These are phyloP conservation scores for Montifringilla adamsi DNA, from an alignment of 2,113 vertebrate genomes.

Conservation along the genomic window DNA sequence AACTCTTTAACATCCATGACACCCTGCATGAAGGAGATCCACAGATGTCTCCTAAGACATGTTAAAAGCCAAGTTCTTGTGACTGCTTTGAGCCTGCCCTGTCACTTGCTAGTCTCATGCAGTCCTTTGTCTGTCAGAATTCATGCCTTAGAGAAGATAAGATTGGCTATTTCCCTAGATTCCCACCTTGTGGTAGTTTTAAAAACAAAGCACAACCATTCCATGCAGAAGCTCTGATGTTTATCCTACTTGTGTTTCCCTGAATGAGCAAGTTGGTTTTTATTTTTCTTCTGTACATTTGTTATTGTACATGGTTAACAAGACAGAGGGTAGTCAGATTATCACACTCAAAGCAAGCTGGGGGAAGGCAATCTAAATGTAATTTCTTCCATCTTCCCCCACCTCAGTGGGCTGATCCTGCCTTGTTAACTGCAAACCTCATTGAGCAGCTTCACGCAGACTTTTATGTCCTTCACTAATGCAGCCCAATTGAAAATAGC, in stretches of 20 bases:
- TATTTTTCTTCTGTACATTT: background rate
- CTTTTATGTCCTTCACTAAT: background rate
- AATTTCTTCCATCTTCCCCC: background rate
- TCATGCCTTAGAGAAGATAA: background rate
- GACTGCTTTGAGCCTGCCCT: background rate
- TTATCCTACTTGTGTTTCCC: background rate
- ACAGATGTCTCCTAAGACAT: background rate
- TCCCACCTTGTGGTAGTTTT: background rate
- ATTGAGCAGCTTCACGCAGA: background rate
- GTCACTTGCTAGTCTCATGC: background rate
- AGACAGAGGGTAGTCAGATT: background rate
- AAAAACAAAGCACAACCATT: background rate
- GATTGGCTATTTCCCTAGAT: background rate
- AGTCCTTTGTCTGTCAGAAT: background rate
- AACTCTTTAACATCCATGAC: background rate
- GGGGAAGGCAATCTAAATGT: background rate
- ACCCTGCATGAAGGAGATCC: background rate
- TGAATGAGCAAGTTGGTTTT: background rate
- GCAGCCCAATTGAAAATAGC: background rate
- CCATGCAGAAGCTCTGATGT: background rate
- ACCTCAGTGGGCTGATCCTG: background rate
- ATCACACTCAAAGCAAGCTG: background rate
- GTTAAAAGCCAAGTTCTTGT: background rate
- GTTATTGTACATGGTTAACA: background rate
- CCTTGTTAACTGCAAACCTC: background rate